Base-by-base conservation (phyloP, 2,888 invertebrate genomes). In the Cybosia mesomella region DNA sequence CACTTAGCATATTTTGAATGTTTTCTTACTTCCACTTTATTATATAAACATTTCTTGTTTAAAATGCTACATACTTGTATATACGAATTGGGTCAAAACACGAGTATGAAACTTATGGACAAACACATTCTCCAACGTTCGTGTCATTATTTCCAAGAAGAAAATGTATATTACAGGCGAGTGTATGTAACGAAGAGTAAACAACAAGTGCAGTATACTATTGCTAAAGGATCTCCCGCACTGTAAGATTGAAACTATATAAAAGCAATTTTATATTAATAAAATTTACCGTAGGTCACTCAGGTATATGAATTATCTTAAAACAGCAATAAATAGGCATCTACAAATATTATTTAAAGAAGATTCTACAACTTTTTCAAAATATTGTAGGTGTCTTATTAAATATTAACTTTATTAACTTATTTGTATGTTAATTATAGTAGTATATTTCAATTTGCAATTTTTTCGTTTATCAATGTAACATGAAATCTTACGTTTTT, bases 101-200 rank as follows among this genome's bases (percentile, higher is more conserved):
- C 55, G 66, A 67, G 66, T 54, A 70, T 43, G 66, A 53, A 59
- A 72, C 74, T 67, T 28, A 73, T 66, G 64, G 71, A 74, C 71
- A 74, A 77, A 79, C 73, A 77, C 67, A 77, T 66, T 70, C 63
- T 57, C 72, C 65, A 66, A 70, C 65, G 72, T 71, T 73, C 59
- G 62, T 77, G 65, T 74, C 72, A 73, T 73, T 79, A 71, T 71
- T 79, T 71, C 59, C 70, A 0, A 55, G 57, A 68, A 63, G 64
- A 79, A 74, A 79, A 72, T 74, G 68, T 73, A 68, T 70, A 69
- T 77, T 76, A 72, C 58, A 60, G 28, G 32, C 61, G 3, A 43
- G 32, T 61, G n/a, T 8, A n/a, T 66, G 34, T 63, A 70, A 63
- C 62, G 61, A 22, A 71, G 72, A 11, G 68, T 73, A 77, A 73